These are phyloP conservation scores for Thymelicus sylvestris DNA, from an alignment of 2,888 invertebrate species.

Conservation along the genomic window DNA sequence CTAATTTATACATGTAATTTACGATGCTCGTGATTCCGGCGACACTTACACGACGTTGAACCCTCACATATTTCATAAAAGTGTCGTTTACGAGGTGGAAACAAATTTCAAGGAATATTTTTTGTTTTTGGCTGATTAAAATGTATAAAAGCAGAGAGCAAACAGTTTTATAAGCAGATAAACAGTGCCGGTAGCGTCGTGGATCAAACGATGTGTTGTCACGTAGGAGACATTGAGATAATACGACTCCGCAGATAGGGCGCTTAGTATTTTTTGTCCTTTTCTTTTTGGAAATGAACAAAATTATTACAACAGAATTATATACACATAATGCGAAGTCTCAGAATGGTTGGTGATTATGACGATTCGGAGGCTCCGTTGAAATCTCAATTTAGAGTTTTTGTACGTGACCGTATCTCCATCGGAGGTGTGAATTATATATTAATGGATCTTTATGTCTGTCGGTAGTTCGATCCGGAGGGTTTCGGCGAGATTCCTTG, in stretches of 20 bases:
- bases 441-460: slow-evolving; percentile 45
- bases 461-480: slow-evolving; percentile 93
- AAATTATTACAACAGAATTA: slow-evolving; percentile 62
- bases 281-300: slow-evolving; percentile 70
- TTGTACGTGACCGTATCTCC: slow-evolving; percentile 57
- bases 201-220: slow-evolving; percentile 71
- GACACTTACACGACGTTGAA: slow-evolving; percentile 40
- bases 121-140: slow-evolving; percentile 74
- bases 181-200: slow-evolving; percentile 66
- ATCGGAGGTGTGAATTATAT: slow-evolving; percentile 48
- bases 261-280: slow-evolving; percentile 70
- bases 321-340: slow-evolving; percentile 65
- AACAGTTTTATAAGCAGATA: slow-evolving; percentile 72
- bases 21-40: slow-evolving; percentile 9
- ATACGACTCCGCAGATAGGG: slow-evolving; percentile 67
- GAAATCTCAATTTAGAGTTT: slow-evolving; percentile 61
- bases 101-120: slow-evolving; percentile 73
- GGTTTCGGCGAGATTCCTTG: slow-evolving; percentile 97
- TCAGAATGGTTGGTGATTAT: slow-evolving; percentile 61
- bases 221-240: slow-evolving; percentile 76
- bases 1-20: slow-evolving; percentile 8
- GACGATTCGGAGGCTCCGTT: slow-evolving; percentile 59
- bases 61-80: slow-evolving; percentile 61
- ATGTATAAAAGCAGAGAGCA: slow-evolving; percentile 77
- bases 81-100: slow-evolving; percentile 69